phyloP scores from a whole-genome alignment of 2,888 invertebrate genomes.

The Onchidella celtica region DNA sequence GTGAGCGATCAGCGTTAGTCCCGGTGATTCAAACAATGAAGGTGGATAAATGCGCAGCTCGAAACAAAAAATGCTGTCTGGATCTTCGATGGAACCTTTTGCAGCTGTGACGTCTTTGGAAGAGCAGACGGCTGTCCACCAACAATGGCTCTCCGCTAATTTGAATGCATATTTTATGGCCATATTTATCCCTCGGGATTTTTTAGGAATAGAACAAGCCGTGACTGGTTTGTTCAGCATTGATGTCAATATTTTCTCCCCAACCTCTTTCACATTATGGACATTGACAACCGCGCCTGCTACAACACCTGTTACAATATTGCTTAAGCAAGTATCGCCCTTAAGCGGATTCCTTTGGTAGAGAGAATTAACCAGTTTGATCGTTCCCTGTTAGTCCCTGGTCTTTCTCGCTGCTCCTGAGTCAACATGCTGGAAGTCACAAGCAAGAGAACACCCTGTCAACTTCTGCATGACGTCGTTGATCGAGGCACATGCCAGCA shows the following conservation, averaged over 20 bases:
- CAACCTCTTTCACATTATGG: not conserved
- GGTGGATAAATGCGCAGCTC: not conserved
- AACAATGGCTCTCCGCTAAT: not conserved
- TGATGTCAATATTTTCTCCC: not conserved
- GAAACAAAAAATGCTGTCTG: not conserved
- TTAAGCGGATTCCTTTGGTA: constrained; percentile 1
- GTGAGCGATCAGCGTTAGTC: not conserved
- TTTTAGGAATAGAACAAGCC: not conserved
- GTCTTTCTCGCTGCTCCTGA: too few relatives aligned
- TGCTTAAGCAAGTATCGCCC: not conserved
- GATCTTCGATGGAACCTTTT: not conserved
- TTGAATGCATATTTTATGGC: not conserved
- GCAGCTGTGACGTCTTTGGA: not conserved
- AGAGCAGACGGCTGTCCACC: too few relatives aligned
- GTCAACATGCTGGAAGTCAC: too few relatives aligned
- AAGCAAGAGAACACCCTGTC: too few relatives aligned
- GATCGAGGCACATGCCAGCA: too few relatives aligned
- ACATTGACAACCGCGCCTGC: constrained; percentile 1
- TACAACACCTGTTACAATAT: not conserved
- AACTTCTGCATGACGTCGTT: too few relatives aligned
- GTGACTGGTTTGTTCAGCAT: not conserved
- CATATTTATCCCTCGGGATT: not conserved
- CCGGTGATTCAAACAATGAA: constrained; percentile 18
- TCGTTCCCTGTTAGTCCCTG: not conserved
- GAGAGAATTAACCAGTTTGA: not conserved